Conservation (phyloP, 2,113 vertebrate genomes). For the Poeciliopsis prolifica region DNA sequence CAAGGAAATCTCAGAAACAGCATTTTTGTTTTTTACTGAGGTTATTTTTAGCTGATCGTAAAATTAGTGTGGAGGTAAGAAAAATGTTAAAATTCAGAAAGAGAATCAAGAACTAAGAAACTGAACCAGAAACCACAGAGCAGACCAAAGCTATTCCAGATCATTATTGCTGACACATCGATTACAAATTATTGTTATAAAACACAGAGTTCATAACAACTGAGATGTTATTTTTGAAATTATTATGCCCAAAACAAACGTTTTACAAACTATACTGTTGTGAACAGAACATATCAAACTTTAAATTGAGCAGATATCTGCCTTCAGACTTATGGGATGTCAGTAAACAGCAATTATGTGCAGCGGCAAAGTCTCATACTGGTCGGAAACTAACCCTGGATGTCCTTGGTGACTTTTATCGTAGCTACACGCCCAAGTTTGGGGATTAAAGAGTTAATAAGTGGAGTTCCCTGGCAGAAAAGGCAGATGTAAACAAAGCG, state of each 20-base stretch:
- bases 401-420: neutral
- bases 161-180: neutral
- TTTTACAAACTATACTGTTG: neutral
- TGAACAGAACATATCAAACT: too few species aligned
- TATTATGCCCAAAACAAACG: neutral
- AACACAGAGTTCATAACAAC: neutral
- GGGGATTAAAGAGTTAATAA: conserved; percentile 48
- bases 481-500: conserved; percentile 57
- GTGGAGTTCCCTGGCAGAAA: conserved; percentile 18
- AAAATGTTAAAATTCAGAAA: neutral
- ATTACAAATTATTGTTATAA: neutral
- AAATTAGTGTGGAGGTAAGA: neutral
- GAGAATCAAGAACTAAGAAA: neutral
- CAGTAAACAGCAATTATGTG: neutral
- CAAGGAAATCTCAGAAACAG: neutral
- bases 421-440: neutral
- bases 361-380: neutral
- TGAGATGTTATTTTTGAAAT: neutral
- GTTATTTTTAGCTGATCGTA: neutral
- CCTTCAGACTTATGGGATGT: too few species aligned
- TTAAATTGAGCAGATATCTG: too few species aligned
- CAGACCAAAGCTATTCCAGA: neutral
- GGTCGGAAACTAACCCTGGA: neutral
- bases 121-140: neutral
- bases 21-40: neutral